phyloP scores from a whole-genome alignment of 2,888 invertebrate species.

The Marasmarcha lunaedactyla region DNA sequence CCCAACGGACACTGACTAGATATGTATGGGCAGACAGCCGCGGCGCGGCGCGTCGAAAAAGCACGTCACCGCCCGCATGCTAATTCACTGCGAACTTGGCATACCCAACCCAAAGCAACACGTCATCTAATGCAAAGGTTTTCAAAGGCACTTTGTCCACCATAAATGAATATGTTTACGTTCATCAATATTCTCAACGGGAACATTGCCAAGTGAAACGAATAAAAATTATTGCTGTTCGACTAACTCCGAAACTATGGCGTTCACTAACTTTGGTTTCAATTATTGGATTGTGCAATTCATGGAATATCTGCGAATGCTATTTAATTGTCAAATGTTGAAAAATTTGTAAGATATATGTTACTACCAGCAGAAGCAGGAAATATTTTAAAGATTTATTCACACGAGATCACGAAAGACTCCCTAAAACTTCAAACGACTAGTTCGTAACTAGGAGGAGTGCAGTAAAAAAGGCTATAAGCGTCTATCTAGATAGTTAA shows the following conservation, averaged over 20 bases:
- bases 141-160: conserved; percentile 11
- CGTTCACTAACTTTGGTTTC: conserved; percentile 13
- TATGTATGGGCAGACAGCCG: conserved; percentile 37
- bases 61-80: conserved; percentile 42
- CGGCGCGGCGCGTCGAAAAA: conserved; percentile 39
- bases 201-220: conserved; percentile 17
- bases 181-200: conserved; percentile 44
- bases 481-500: too few species aligned
- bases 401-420: too few species aligned
- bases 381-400: too few species aligned
- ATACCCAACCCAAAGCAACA: conserved; percentile 31
- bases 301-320: too few species aligned
- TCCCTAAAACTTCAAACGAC: too few species aligned
- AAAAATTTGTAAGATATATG: too few species aligned
- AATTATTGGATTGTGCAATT: too few species aligned
- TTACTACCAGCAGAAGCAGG: too few species aligned
- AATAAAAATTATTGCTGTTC: conserved; percentile 52
- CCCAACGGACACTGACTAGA: conserved; percentile 41
- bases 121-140: conserved; percentile 13
- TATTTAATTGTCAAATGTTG: too few species aligned
- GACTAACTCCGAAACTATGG: conserved; percentile 43
- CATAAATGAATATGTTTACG: conserved; percentile 23
- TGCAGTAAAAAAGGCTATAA: too few species aligned
- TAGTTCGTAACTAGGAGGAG: too few species aligned
- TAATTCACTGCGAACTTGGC: conserved; percentile 39